Base-by-base conservation (phyloP, 2,113 vertebrate genomes). In the Calyptommatus sinebrachiatus region DNA sequence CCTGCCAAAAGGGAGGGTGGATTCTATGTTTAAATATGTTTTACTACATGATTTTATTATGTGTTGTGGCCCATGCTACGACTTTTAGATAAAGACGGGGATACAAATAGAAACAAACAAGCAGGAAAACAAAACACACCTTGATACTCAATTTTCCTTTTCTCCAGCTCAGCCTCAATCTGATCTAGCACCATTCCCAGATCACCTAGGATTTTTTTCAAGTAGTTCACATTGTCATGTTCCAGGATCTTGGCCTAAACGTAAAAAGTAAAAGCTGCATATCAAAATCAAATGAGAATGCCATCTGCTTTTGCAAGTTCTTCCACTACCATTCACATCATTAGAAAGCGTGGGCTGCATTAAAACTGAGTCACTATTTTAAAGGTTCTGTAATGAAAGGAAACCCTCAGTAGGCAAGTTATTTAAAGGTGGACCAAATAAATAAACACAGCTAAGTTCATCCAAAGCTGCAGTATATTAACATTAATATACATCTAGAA, bases 131-230 rank as follows among this genome's bases (percentile, higher is more conserved):
- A 71, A 73, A 0, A 46, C 94, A 76, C 93, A 98, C 98, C 98
- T 96, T 98, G 95, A 84, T 99, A 96, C 91, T 99, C 98, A 73
- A 99, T 93, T 92, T 99, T 99, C 89, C 97, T 96, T 88, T 99
- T 99, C 93, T 99, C 98, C 91, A 99, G 94, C 85, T 99, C 98
- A 0, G 97, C 98, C 86, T 99, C 98, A 0, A 99, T 97, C 90
- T 99, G 98, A 91, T 99, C 98, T 83, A 99, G 94, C 85, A 97
- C 97, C 97, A 99, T 99, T 21, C 94, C 96, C 89, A 99, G 93
- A 75, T 99, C 98, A 12, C 96, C 96, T 2, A 99, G 95, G 79
- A 99, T 99, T 92, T 99, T 99, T 95, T 97, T 99, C 93, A 99
- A 90, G 93, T 97, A 97, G 92, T 95, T 99, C 89, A 99, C 98